Evolutionary conservation across 2,888 invertebrate species (phyloP), one percentile per base, ranked within the genome.

Genomic region (Noctua janthe): DNA sequence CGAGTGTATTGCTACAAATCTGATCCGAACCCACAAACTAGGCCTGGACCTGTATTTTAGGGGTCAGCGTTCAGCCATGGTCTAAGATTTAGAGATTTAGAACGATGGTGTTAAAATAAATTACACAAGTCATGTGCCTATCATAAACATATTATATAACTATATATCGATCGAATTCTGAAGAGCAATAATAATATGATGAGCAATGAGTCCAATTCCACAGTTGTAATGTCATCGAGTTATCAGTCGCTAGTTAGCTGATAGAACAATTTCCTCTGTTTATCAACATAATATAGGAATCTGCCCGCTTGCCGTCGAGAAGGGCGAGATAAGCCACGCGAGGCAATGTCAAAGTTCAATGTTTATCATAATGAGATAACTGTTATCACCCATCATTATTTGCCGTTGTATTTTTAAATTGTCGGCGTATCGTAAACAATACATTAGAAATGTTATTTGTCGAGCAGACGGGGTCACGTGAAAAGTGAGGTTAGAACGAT

Each of bases 341-440:
- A 87, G 84, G 81, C 84, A 90, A 90, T 92, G 94, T 92, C 93
- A 95, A 93, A 95, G 94, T 85, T 83, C 91, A 91, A 72, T 39
- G 17, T 75, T 86, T 91, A 90, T 91, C 91, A 43, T 39, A 29
- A 49, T 7, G 51, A 81, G 86, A 91, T 89, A 90, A 13, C 51
- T 59, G 70, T 64, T 89, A 89, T 88, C 89, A 67, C 75, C 59
- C 79, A 78, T 89, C 81, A 73, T 76, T 84, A 79, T 81, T 72
- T 76, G 70, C 66, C 49, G 43, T 62, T 72, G 43, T 80, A 66
- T 81, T 84, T 82, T 69, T 74, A 79, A 77, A 80, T 54, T 74
- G 80, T 81, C 81, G 74, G 69, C 73, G 66, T 72, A 23, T 56
- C 11, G 11, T 54, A 73, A 82, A 81, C 56, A 80, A 77, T 74